A percentile compares a stretch with the other conserved stretches of the same genome.
Evolutionary conservation across 2,797 vertebrate genomes (phyloP).

Genomic region (Sardinella longiceps): DNA sequence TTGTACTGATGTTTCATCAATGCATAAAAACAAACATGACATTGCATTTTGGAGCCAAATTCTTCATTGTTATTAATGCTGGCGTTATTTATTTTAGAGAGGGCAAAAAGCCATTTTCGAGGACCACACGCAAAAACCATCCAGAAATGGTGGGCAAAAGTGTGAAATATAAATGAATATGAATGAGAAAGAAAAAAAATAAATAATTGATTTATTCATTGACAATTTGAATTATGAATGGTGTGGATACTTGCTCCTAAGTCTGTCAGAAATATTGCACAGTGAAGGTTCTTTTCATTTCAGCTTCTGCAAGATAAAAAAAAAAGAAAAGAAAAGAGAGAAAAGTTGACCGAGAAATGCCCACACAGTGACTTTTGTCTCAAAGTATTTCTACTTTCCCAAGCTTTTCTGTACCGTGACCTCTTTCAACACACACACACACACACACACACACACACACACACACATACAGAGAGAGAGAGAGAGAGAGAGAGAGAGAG

Average conservation of each 20-base stretch:
- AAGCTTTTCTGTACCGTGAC: neutral
- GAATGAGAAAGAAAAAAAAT: constrained; percentile 59
- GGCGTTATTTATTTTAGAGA: neutral
- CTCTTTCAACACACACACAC: neutral
- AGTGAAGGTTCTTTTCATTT: neutral
- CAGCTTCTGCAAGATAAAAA: neutral
- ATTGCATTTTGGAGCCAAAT: no score
- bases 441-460: neutral
- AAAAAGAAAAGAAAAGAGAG: no score
- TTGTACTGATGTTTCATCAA: no score
- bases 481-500: no score
- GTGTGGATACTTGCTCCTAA: neutral
- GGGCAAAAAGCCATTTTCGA: neutral
- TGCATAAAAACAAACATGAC: no score
- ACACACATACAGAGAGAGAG: no score
- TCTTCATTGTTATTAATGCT: neutral
- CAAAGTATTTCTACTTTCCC: neutral
- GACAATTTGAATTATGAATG: neutral
- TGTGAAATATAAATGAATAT: constrained; percentile 51
- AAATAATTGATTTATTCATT: constrained; percentile 62
- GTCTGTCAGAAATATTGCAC: neutral
- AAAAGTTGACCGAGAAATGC: neutral
- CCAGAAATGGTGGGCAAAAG: neutral
- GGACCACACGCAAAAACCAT: neutral
- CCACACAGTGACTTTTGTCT: neutral